Evolutionary conservation across 2,797 vertebrate species (phyloP).

Genomic region (Cygnus olor): DNA sequence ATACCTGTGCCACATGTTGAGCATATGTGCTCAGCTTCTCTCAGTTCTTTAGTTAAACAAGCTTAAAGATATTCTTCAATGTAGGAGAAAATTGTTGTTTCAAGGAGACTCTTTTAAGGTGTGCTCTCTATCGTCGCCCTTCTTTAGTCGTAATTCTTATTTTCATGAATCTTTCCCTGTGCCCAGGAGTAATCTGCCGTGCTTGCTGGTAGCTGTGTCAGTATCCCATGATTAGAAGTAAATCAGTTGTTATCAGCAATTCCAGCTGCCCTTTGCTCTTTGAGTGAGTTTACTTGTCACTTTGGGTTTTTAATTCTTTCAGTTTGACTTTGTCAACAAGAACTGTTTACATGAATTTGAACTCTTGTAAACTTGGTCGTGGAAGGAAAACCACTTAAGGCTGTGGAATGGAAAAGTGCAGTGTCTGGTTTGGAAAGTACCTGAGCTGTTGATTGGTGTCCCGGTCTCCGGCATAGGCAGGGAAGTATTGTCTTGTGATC

Average conservation of each 20-base stretch:
- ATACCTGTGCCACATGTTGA: background rate
- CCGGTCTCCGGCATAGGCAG: background rate
- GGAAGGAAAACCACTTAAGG: background rate
- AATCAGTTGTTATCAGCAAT: background rate
- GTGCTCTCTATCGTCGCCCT: background rate
- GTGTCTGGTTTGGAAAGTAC: background rate
- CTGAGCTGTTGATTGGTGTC: background rate
- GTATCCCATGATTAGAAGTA: background rate
- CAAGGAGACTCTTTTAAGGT: background rate
- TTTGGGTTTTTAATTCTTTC: background rate
- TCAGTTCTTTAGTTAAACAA: background rate
- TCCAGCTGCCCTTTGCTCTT: background rate
- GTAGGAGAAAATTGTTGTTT: background rate
- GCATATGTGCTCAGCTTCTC: background rate
- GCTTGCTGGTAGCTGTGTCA: background rate
- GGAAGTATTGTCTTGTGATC: background rate
- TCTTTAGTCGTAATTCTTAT: background rate
- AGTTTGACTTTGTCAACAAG: background rate
- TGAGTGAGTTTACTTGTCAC: background rate
- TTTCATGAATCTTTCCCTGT: background rate
- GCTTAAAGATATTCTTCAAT: background rate
- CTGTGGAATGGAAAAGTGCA: background rate
- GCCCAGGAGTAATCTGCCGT: background rate
- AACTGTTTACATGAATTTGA: background rate
- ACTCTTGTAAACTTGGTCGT: background rate